Base-by-base conservation (phyloP, 30 jellyfish, hydroid and myxozoan species). In the Mastigias papua region DNA sequence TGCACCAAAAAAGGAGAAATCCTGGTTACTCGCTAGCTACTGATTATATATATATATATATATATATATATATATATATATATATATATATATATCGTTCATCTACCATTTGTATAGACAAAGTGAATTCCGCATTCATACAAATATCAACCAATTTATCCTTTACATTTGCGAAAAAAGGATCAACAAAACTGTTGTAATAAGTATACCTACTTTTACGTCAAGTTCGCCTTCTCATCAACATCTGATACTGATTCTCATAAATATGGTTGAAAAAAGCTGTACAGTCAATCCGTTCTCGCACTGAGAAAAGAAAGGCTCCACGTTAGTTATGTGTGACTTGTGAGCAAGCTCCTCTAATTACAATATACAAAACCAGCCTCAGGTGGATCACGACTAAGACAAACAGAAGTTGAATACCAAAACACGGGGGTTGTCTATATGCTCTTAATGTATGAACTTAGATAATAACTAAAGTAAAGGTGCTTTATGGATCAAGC, bases 311-410 rank as follows among this genome's bases (percentile, higher is more conserved):
- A n/a, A 17, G 26, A 63, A 27, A 7, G 42, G 23, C 4, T 27
- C 74, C 74, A 63, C 35, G 42, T 63, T 23, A 63, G 5, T 4
- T 63, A 35, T 63, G 74, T 23, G 42, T 63, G 74, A 57, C 69
- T 57, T 16, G 69, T 4, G 3, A 23, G 30, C 26, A 57, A 27
- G 74, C 42, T 63, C 8, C 74, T 63, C 74, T 63, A 25, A 63
- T 63, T 63, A 63, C 74, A 63, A 63, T 42, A 63, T 63, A 63
- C 74, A 63, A 63, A 63, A 63, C 8, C 74, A 27, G 74, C 48
- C 74, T 19, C 74, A n/a, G 3, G 23, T 23, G 35, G 74, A 63
- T 63, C 74, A 63, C n/a, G 42, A 17, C 27, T 1, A 22, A 63
- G 74, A 63, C 42, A 63, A 63, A 63, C 48, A 10, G 74, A 22